Percentiles rank a stretch among this genome's conserved stretches.
Evolutionary conservation across 2,888 invertebrate species (phyloP).

Genomic region (Nemoura dubitans): DNA sequence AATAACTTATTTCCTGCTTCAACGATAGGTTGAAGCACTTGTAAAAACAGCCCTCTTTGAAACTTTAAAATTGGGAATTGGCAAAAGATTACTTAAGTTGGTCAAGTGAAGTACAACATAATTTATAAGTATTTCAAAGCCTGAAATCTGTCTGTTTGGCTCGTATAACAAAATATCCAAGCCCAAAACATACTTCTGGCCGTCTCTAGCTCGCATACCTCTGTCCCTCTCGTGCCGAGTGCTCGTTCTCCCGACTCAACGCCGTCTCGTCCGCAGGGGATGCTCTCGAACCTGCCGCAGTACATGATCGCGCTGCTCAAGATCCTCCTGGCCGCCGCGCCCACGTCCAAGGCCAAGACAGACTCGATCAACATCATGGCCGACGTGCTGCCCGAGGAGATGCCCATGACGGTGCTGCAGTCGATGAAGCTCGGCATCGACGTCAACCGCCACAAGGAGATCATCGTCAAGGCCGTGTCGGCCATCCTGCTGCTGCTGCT

Average conservation of each 20-base stretch:
- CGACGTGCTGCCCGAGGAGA: constrained; percentile 96
- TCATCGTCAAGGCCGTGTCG: constrained; percentile 95
- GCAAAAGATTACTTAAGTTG: too few species aligned
- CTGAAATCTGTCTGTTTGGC: too few species aligned
- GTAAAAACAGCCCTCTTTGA: too few species aligned
- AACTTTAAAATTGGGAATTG: too few species aligned
- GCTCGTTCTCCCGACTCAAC: too few species aligned
- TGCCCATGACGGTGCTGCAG: constrained; percentile 95
- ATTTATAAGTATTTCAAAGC: too few species aligned
- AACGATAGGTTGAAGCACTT: too few species aligned
- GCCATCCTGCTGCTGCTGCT: constrained; percentile 88
- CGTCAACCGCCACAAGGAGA: constrained; percentile 98
- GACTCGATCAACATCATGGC: constrained; percentile 99
- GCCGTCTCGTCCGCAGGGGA: constrained; percentile 64
- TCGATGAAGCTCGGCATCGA: constrained; percentile 96
- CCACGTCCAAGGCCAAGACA: constrained; percentile 97
- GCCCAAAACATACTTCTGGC: too few species aligned
- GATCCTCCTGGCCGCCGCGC: constrained; percentile 95
- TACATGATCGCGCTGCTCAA: constrained; percentile 98
- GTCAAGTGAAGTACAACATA: too few species aligned
- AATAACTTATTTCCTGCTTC: too few species aligned
- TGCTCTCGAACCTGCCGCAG: constrained; percentile 94
- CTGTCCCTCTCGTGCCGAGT: too few species aligned
- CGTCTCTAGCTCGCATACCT: constrained; percentile 52
- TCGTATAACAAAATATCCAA: too few species aligned